Percentiles rank a stretch among this genome's conserved stretches.
phyloP scores from a whole-genome alignment of 1,140 invertebrate species.

The Ganaspis sp. region DNA sequence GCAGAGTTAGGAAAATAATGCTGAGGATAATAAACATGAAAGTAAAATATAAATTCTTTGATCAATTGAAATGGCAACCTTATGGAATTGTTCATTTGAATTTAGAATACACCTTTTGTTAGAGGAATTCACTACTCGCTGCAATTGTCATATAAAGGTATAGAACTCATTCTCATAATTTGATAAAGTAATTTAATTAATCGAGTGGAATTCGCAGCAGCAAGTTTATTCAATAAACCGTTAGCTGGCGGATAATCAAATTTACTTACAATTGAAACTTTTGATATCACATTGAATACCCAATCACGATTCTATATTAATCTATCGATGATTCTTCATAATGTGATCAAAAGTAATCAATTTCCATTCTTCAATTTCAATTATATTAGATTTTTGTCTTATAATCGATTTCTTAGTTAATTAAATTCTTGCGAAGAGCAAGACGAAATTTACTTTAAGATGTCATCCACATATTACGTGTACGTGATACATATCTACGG shows the following conservation, averaged over 20 bases:
- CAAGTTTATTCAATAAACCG: conserved; percentile 9
- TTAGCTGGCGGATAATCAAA: background rate
- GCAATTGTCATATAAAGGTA: background rate
- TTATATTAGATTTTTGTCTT: no score
- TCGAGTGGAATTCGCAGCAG: conserved; percentile 8
- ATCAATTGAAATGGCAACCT: background rate
- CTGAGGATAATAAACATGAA: background rate
- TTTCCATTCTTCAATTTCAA: background rate
- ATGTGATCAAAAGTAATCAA: background rate
- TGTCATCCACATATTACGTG: no score
- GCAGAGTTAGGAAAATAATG: background rate
- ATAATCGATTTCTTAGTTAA: no score
- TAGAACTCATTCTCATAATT: background rate
- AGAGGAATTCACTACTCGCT: background rate
- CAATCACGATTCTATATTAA: background rate
- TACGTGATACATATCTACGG: no score
- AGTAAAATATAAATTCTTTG: background rate
- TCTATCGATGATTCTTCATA: background rate
- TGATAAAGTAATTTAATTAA: conserved; percentile 11
- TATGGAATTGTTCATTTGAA: background rate
- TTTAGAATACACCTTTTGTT: background rate
- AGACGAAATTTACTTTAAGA: no score
- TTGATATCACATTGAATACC: conserved; percentile 7
- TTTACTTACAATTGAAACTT: conserved; percentile 14
- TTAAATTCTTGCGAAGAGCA: no score